These are phyloP conservation scores for Campoletis sonorensis DNA, from an alignment of 1,140 invertebrate species.

Conservation along the genomic window DNA sequence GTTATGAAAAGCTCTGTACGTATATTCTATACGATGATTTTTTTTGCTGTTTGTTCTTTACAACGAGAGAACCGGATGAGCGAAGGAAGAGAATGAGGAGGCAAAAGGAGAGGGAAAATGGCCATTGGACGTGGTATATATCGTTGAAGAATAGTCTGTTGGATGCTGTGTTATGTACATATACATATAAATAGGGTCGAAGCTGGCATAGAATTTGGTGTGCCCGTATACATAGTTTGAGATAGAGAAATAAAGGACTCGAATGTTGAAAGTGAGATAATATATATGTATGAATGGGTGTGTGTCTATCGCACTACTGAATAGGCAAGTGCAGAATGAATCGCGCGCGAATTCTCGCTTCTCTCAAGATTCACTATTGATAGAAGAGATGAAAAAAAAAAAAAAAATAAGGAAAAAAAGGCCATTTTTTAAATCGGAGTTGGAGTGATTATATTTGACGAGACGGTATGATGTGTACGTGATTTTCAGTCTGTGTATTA, in stretches of 20 bases:
- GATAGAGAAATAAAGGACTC: background rate
- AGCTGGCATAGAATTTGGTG: background rate
- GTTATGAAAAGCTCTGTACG: background rate
- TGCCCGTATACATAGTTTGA: background rate
- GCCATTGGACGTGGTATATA: background rate
- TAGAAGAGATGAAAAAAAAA: background rate
- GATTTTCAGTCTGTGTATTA: background rate
- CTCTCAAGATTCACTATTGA: slow-evolving; percentile 4
- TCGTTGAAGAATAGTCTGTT: background rate
- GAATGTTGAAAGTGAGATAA: background rate
- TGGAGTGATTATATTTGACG: background rate
- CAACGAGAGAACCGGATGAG: background rate
- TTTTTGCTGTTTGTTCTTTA: background rate
- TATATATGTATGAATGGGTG: too few relatives aligned
- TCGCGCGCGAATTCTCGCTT: background rate
- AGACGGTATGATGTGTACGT: background rate
- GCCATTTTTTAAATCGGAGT: background rate
- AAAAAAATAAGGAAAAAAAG: background rate
- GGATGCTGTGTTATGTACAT: background rate
- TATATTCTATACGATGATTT: background rate
- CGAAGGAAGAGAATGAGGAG: too few relatives aligned
- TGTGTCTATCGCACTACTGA: background rate
- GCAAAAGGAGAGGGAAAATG: background rate
- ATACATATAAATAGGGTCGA: background rate
- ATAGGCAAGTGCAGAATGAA: slow-evolving; percentile 10